Base-by-base conservation (phyloP, 2,113 vertebrate genomes). In the Sorex araneus region DNA sequence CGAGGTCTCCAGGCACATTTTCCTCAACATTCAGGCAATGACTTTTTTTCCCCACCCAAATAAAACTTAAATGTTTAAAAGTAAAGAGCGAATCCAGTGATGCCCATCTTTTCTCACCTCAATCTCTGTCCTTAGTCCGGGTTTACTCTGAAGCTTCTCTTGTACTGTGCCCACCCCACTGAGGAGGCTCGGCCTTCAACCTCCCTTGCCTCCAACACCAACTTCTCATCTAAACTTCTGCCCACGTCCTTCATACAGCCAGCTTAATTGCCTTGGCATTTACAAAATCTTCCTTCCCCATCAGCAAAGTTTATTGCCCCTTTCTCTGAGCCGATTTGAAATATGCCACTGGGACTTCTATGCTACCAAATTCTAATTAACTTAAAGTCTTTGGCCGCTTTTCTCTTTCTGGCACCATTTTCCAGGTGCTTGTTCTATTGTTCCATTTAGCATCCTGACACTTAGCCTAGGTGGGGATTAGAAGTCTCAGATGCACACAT, bases 31-130 rank as follows among this genome's bases (percentile, higher is more conserved):
- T 25, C 80, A 89, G 87, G 34, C 21, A 64, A 88, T 36, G 3
- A 6, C 1, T 77, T 84, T 73, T 64, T 87, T 40, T 32, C 84
- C 79, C 71, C 28, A 69, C 30, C 79, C 69, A 79, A 87, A 87
- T 3, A 18, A 43, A 89, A 91, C 90, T 45, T 19, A 70, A 76
- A 86, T 66, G 23, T 30, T 47, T 36, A 28, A 8, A 78, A 77
- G 54, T 28, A 40, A 25, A 57, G 71, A 73, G 23, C 47, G 32
- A 50, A 50, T 50, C 10, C 47, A 32, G 21, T 23, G 1, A 90
- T 92, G 43, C 64, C 30, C 47, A 71, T 36, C 19, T 30, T 25
- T 30, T 25, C 8, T 66, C 10, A 9, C 64, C 27, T 66, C 28
- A 2, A 66, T 66, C 25, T 16, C 15, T 27, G 12, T 30, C 25